phyloP scores from a whole-genome alignment of 2,888 invertebrate genomes.

The Julus scandinavius region DNA sequence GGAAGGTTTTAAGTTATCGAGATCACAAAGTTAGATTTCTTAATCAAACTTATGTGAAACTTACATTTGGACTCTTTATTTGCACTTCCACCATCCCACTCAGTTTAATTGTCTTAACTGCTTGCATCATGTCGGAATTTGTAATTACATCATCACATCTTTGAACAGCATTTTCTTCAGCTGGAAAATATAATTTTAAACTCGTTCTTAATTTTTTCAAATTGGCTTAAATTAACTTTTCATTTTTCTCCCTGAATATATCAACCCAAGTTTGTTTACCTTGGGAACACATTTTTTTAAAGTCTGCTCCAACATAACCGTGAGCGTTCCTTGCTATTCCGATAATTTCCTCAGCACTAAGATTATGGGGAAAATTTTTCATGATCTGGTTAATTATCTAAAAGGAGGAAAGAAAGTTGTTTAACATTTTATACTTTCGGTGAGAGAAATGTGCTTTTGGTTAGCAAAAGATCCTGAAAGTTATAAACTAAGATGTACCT shows the following conservation, averaged over 20 bases:
- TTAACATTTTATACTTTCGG: too few relatives aligned
- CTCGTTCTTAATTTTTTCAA: too few relatives aligned
- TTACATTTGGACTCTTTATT: constrained; percentile 86
- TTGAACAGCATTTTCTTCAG: background rate
- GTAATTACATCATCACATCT: constrained; percentile 48
- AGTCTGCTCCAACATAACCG: constrained; percentile 91
- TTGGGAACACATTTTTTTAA: constrained; percentile 80
- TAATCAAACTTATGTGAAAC: constrained; percentile 59
- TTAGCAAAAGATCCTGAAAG: constrained; percentile 62
- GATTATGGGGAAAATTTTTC: constrained; percentile 69
- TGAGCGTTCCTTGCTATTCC: constrained; percentile 79
- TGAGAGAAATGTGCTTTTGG: constrained; percentile 61
- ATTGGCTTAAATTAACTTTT: too few relatives aligned
- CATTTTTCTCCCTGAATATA: too few relatives aligned
- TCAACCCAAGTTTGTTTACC: constrained; percentile 69
- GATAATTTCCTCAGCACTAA: constrained; percentile 72
- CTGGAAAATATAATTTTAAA: too few relatives aligned
- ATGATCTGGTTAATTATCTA: constrained; percentile 78
- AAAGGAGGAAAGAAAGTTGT: constrained; percentile 58
- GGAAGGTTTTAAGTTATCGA: too few relatives aligned
- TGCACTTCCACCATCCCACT: constrained; percentile 91
- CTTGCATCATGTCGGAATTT: constrained; percentile 62
- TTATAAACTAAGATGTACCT: constrained; percentile 63
- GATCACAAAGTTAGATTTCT: too few relatives aligned
- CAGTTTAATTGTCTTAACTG: constrained; percentile 73